These are phyloP conservation scores for Drosophila greeni DNA, from an alignment of 2,888 invertebrate species.

Conservation along the genomic window DNA sequence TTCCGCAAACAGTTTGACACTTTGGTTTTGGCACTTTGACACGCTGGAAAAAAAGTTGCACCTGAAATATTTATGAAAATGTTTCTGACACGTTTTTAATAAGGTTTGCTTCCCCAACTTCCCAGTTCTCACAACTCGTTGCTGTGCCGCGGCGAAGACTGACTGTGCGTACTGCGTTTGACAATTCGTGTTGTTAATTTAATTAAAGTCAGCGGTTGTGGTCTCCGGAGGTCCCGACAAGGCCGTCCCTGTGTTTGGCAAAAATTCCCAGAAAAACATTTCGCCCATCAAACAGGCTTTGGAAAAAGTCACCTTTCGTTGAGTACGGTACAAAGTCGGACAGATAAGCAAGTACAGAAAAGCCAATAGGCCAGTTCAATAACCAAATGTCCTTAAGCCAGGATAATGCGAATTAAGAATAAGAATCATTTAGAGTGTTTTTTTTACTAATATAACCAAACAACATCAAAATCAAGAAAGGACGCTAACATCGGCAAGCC, in stretches of 20 bases:
- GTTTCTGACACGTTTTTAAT: slow-evolving; percentile 73
- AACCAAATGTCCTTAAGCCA: neutral
- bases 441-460: neutral
- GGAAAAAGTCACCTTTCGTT: neutral
- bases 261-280: slow-evolving; percentile 30
- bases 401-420: neutral
- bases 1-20: slow-evolving; percentile 64
- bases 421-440: neutral
- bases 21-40: slow-evolving; percentile 69
- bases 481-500: too few species aligned
- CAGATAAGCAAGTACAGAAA: too few species aligned
- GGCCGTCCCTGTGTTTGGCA: slow-evolving; percentile 34
- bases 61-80: slow-evolving; percentile 72
- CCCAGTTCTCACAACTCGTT: slow-evolving; percentile 38
- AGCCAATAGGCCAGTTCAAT: neutral
- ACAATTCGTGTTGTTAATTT: slow-evolving; percentile 72
- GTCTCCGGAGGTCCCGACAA: slow-evolving; percentile 16
- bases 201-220: slow-evolving; percentile 60
- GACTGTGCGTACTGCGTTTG: slow-evolving; percentile 49
- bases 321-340: neutral
- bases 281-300: slow-evolving; percentile 2
- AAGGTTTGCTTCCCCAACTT: slow-evolving; percentile 49
- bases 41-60: slow-evolving; percentile 56
- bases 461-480: too few species aligned
- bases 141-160: slow-evolving; percentile 16